A percentile compares a stretch with the other conserved stretches of the same genome.
These are phyloP conservation scores for Carterocephalus palaemon DNA, from an alignment of 2,888 invertebrate species.

Conservation along the genomic window DNA sequence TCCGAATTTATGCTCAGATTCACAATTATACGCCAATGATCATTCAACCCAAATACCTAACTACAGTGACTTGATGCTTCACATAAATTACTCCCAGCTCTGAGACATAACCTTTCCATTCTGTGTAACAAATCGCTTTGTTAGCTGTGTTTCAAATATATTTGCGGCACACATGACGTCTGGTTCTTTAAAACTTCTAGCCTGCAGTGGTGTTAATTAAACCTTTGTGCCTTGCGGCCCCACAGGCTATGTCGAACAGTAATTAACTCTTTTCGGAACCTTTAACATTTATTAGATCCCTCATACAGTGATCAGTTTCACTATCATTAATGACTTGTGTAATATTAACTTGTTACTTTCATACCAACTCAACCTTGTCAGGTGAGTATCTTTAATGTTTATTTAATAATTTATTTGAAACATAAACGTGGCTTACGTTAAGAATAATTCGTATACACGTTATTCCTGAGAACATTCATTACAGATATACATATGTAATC, in stretches of 20 bases:
- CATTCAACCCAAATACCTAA: slow-evolving; percentile 10
- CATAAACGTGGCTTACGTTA: no score
- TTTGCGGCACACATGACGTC: slow-evolving; percentile 50
- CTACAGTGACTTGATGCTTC: slow-evolving; percentile 11
- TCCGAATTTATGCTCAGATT: slow-evolving; percentile 1
- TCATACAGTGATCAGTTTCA: no score
- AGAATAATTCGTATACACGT: no score
- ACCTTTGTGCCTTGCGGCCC: slow-evolving; percentile 38
- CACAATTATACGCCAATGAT: not conserved
- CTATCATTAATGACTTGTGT: no score
- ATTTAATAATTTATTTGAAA: no score
- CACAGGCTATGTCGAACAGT: slow-evolving; percentile 28
- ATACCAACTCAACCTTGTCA: no score
- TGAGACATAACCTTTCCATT: slow-evolving; percentile 39
- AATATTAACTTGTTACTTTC: no score
- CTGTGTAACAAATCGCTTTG: slow-evolving; percentile 44
- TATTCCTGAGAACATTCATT: no score
- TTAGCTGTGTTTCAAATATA: slow-evolving; percentile 47
- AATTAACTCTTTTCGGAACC: slow-evolving; percentile 48
- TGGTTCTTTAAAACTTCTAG: slow-evolving; percentile 41
- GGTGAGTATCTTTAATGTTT: no score
- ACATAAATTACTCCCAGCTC: slow-evolving; percentile 30
- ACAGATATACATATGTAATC: no score
- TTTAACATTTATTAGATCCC: slow-evolving; percentile 1
- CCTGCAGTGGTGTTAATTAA: slow-evolving; percentile 58